Evolutionary conservation across 2,113 vertebrate species (phyloP), one percentile per base, ranked within the genome.

Genomic region (Sinocyclocheilus anshuiensis): DNA sequence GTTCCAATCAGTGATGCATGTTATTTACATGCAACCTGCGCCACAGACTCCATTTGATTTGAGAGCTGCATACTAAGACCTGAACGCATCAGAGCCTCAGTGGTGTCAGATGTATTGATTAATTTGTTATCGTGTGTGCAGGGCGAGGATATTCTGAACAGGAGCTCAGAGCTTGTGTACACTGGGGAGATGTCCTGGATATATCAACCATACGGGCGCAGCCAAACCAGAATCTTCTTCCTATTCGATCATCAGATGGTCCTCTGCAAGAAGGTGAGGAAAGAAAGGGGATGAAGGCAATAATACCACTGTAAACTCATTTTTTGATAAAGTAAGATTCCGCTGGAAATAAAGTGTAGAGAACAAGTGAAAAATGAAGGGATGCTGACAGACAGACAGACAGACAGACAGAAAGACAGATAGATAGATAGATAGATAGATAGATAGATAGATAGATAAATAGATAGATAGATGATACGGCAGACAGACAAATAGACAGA

Each of bases 191-290:
- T 99, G 97, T 97, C 97, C 91, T 98, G 97, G 97, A 98, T 99
- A 94, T 99, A 99, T 94, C 97, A 99, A 93, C 97, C 97, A 67
- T 99, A 99, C 18, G 98, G 98, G 93, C 96, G 98, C 89, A 98
- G 97, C 94, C 98, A 99, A 92, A 98, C 97, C 92, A 95, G 98
- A 55, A 97, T 99, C 87, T 99, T 99, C 96, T 99, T 99, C 89
- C 96, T 99, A 88, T 99, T 99, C 93, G 98, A 99, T 94, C 98
- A 99, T 95, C 98, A 99, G 93, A 96, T 99, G 96, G 98, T 99
- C 91, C 97, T 99, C 93, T 99, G 98, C 94, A 99, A 99, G 95
- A 99, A 99, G 97, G 98, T 99, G 65, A 53, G 26, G 53, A 18
- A 55, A 29, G 39, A 20, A 9, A 81, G 36, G 20, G 50, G 22